A percentile compares a stretch with the other conserved stretches of the same genome.
phyloP scores from a whole-genome alignment of 2,888 invertebrate genomes.

The Meliscaeva auricollis region DNA sequence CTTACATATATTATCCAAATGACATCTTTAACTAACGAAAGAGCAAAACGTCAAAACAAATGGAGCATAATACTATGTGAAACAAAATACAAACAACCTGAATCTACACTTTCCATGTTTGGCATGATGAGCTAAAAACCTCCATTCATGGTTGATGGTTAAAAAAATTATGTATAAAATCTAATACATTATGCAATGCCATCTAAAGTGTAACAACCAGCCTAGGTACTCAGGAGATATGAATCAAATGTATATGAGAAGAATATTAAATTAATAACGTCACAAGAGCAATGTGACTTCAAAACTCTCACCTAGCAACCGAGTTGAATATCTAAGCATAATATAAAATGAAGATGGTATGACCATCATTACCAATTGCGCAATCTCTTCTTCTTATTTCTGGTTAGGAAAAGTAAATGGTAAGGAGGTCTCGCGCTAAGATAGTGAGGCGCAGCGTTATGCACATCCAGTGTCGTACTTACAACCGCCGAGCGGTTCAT shows the following conservation, averaged over 20 bases:
- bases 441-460: conserved; percentile 2
- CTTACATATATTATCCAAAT: too few relatives aligned
- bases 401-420: conserved; percentile 71
- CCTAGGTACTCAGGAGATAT: conserved; percentile 43
- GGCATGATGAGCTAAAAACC: too few relatives aligned
- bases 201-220: too few relatives aligned
- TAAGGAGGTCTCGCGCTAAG: background rate
- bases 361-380: conserved; percentile 67
- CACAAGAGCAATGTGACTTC: conserved; percentile 38
- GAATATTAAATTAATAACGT: conserved; percentile 58
- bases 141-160: too few relatives aligned
- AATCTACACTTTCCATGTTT: too few relatives aligned
- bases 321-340: conserved; percentile 62
- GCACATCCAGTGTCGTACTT: background rate
- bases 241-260: conserved; percentile 49
- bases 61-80: too few relatives aligned
- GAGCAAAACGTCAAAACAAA: too few relatives aligned
- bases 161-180: too few relatives aligned
- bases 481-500: background rate
- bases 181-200: too few relatives aligned
- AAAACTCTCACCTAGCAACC: conserved; percentile 64
- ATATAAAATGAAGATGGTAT: conserved; percentile 57
- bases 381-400: conserved; percentile 64
- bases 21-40: too few relatives aligned
- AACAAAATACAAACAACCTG: too few relatives aligned